These are phyloP conservation scores for Lepidothrix coronata DNA, from an alignment of 2,113 vertebrate genomes.

Conservation along the genomic window DNA sequence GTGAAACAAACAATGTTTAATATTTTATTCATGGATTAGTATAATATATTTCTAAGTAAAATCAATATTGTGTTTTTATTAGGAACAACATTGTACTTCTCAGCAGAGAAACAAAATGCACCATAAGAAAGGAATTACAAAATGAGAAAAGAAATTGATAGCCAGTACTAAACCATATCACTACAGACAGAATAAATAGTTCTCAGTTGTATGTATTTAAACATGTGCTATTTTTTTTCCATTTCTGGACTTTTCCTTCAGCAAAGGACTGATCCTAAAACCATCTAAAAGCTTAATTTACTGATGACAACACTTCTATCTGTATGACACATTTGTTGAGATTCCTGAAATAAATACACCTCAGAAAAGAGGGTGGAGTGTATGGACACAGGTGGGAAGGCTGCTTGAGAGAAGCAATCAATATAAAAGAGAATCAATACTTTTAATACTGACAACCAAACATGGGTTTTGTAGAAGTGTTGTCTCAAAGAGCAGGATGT, in stretches of 20 bases:
- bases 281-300: neutral
- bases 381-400: neutral
- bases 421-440: neutral
- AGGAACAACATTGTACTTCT: neutral
- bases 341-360: neutral
- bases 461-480: neutral
- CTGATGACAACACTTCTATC: neutral
- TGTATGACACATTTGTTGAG: neutral
- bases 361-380: neutral
- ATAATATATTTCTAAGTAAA: constrained; percentile 16
- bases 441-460: neutral
- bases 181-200: neutral
- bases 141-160: neutral
- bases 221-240: fast-evolving
- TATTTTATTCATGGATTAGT: constrained; percentile 1
- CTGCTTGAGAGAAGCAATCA: neutral
- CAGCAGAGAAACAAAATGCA: neutral
- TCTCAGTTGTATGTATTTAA: neutral
- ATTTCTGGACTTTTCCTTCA: neutral
- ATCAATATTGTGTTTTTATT: constrained; percentile 13
- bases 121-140: neutral
- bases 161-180: neutral
- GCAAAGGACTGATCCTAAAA: neutral
- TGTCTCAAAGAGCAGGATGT: neutral
- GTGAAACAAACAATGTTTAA: neutral